Conservation (phyloP, 2,888 invertebrate species). For the Eudasyphora cyanicolor region DNA sequence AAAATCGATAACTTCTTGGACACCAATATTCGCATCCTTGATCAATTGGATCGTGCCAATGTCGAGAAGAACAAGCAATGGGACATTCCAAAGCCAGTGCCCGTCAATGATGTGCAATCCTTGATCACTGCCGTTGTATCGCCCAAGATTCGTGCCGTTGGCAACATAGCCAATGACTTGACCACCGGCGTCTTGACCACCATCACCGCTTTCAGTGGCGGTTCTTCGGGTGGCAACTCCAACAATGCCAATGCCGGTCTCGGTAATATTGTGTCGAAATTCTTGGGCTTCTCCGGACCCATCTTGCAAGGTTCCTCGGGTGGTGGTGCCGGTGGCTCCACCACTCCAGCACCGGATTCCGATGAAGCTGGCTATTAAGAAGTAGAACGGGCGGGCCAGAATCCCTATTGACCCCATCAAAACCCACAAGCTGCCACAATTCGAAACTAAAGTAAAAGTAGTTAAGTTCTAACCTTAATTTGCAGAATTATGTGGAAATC, state of each 20-base stretch:
- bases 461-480: not conserved
- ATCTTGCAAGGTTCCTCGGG: constrained; percentile 79
- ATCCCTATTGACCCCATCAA: not conserved
- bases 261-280: constrained; percentile 79
- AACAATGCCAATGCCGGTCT: constrained; percentile 75
- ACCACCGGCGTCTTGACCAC: constrained; percentile 82
- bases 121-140: constrained; percentile 86
- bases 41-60: constrained; percentile 86
- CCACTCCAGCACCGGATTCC: constrained; percentile 76
- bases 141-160: constrained; percentile 86
- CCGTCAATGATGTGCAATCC: constrained; percentile 84
- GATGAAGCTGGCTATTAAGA: constrained; percentile 78
- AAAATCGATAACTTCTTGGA: constrained; percentile 92
- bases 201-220: constrained; percentile 81
- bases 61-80: constrained; percentile 88
- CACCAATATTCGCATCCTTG: constrained; percentile 87
- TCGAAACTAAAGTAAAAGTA: not conserved
- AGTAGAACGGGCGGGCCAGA: not conserved
- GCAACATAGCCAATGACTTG: constrained; percentile 84
- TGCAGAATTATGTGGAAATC: not conserved
- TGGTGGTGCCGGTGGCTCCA: constrained; percentile 70
- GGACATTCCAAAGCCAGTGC: constrained; percentile 85
- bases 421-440: not conserved
- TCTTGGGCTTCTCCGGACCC: constrained; percentile 79
- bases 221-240: constrained; percentile 76